These are phyloP conservation scores for Hofmannophila pseudospretella DNA, from an alignment of 2,888 invertebrate species.

Conservation along the genomic window DNA sequence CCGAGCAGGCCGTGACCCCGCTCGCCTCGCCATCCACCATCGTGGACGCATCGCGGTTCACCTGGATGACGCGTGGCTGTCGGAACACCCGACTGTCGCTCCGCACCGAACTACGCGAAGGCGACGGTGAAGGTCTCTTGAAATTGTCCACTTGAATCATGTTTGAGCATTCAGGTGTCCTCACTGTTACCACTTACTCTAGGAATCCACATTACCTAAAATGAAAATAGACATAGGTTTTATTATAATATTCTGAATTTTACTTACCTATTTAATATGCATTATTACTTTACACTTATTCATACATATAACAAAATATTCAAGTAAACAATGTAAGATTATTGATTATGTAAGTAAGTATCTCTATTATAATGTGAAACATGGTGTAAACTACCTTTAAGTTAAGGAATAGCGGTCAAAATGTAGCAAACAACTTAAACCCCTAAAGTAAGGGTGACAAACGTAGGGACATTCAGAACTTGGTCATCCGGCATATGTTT, in stretches of 20 bases:
- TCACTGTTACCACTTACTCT: not conserved
- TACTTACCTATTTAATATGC: too few species aligned
- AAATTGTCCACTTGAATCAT: slow-evolving; percentile 69
- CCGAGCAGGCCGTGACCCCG: slow-evolving; percentile 22
- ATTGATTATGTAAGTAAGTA: too few species aligned
- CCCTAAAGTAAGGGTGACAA: too few species aligned
- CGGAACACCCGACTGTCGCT: slow-evolving; percentile 64
- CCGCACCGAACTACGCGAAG: slow-evolving; percentile 65
- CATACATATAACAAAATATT: too few species aligned
- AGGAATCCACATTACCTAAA: slow-evolving; percentile 6
- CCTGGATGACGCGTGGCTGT: slow-evolving; percentile 69
- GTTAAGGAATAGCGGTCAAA: too few species aligned
- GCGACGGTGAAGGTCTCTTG: slow-evolving; percentile 70
- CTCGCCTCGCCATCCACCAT: slow-evolving; percentile 64
- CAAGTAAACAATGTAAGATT: too few species aligned
- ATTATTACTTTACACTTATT: too few species aligned
- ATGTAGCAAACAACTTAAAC: not conserved
- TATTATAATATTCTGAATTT: not conserved
- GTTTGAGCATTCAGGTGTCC: slow-evolving; percentile 18
- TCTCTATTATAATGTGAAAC: not conserved
- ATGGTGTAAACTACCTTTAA: not conserved
- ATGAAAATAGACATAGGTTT: slow-evolving; percentile 2
- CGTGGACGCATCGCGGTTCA: slow-evolving; percentile 71
- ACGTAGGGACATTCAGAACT: too few species aligned
- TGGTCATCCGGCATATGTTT: too few species aligned